Evolutionary conservation across 1,140 invertebrate species (phyloP).

Genomic region (Mactra quadrangularis): DNA sequence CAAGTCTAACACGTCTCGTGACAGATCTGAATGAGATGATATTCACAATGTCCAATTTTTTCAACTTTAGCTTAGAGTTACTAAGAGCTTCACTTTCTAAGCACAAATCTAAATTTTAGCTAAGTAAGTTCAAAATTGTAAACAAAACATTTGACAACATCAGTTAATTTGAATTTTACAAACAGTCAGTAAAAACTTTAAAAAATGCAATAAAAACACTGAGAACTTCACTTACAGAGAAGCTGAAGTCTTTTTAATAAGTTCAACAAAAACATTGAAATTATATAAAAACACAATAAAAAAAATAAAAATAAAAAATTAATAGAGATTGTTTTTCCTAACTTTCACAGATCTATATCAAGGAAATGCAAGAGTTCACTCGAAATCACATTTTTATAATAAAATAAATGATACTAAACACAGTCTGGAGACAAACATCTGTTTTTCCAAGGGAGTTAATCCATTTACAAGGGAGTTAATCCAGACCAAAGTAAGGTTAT

Average conservation of each 20-base stretch:
- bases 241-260: too few relatives aligned
- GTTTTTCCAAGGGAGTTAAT: not conserved
- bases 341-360: not conserved
- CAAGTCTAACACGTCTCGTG: not conserved
- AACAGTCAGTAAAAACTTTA: not conserved
- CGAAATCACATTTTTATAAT: not conserved
- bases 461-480: not conserved
- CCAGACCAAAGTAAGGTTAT: not conserved
- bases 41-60: not conserved
- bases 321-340: not conserved
- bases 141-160: too few relatives aligned
- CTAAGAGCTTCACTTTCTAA: not conserved
- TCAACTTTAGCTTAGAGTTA: not conserved
- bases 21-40: not conserved
- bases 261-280: too few relatives aligned
- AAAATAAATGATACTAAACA: not conserved
- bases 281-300: not conserved
- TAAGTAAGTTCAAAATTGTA: too few relatives aligned
- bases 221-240: too few relatives aligned
- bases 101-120: too few relatives aligned
- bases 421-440: not conserved
- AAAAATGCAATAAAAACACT: conserved; percentile 1
- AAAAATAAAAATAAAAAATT: not conserved
- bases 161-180: too few relatives aligned
- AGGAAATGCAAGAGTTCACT: conserved; percentile 36